These are phyloP conservation scores for Morpho achilles DNA, from an alignment of 2,888 invertebrate genomes.

Conservation along the genomic window DNA sequence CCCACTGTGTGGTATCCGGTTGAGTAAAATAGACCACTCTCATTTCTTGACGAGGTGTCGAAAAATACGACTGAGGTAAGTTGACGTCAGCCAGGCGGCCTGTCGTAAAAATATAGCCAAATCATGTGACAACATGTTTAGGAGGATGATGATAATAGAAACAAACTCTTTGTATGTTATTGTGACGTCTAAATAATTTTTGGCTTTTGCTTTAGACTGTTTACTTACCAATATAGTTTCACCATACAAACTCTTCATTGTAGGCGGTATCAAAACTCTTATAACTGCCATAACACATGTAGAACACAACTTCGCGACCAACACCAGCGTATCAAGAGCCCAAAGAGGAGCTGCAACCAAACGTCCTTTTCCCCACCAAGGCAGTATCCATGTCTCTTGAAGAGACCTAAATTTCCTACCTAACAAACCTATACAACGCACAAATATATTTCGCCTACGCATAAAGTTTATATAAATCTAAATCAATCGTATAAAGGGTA, in stretches of 20 bases:
- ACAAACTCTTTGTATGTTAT: no score
- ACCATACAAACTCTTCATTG: constrained; percentile 63
- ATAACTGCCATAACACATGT: constrained; percentile 51
- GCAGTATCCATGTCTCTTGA: constrained; percentile 66
- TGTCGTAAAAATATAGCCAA: no score
- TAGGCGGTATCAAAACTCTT: constrained; percentile 53
- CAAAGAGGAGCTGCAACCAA: constrained; percentile 55
- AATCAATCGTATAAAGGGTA: neutral
- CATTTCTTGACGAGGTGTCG: no score
- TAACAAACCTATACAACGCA: constrained; percentile 48
- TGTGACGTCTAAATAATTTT: no score
- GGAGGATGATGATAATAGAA: no score
- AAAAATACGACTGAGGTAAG: no score
- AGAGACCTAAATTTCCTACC: constrained; percentile 61
- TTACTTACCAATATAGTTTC: constrained; percentile 61
- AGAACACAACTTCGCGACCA: constrained; percentile 58
- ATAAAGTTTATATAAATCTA: constrained; percentile 45
- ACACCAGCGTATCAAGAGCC: constrained; percentile 57
- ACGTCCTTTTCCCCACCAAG: constrained; percentile 66
- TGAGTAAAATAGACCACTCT: no score
- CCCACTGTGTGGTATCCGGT: no score
- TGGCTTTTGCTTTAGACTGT: neutral
- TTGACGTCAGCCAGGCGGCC: no score
- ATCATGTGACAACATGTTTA: no score
- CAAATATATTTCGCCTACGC: constrained; percentile 59